phyloP scores from a whole-genome alignment of 2,888 invertebrate species.

The Pseudoips prasinana region DNA sequence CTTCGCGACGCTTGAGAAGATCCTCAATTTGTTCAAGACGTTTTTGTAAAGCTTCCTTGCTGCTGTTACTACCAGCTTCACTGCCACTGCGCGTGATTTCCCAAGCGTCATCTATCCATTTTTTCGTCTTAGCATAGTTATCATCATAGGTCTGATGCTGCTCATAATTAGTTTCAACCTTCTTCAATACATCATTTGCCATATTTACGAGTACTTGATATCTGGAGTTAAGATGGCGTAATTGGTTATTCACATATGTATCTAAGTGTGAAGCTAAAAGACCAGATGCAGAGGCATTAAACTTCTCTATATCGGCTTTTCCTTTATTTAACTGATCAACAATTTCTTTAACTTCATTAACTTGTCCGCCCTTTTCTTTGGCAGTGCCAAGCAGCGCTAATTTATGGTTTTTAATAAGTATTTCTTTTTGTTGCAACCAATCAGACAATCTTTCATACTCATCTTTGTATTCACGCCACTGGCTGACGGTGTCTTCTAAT shows the following conservation, averaged over 20 bases:
- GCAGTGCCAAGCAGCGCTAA: conserved; percentile 89
- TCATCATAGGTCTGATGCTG: conserved; percentile 92
- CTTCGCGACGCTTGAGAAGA: conserved; percentile 89
- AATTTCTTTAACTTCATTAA: conserved; percentile 89
- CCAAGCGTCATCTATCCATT: conserved; percentile 94
- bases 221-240: conserved; percentile 92
- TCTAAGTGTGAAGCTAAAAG: conserved; percentile 92
- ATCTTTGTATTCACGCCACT: conserved; percentile 95
- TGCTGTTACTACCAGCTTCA: conserved; percentile 89
- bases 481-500: conserved; percentile 89
- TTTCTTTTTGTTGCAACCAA: conserved; percentile 96
- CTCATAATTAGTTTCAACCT: conserved; percentile 93
- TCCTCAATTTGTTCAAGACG: conserved; percentile 91
- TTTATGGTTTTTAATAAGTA: conserved; percentile 94
- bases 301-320: conserved; percentile 90
- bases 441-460: conserved; percentile 95
- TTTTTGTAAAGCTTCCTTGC: conserved; percentile 91
- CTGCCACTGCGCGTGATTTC: conserved; percentile 90
- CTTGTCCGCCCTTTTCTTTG: conserved; percentile 92
- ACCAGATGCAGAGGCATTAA: conserved; percentile 89
- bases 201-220: conserved; percentile 94
- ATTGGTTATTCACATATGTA: conserved; percentile 92
- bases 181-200: conserved; percentile 94
- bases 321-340: conserved; percentile 88
- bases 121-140: conserved; percentile 88